Evolutionary conservation across 2,888 invertebrate genomes (phyloP).

Genomic region (Acanthoscelides obtectus): DNA sequence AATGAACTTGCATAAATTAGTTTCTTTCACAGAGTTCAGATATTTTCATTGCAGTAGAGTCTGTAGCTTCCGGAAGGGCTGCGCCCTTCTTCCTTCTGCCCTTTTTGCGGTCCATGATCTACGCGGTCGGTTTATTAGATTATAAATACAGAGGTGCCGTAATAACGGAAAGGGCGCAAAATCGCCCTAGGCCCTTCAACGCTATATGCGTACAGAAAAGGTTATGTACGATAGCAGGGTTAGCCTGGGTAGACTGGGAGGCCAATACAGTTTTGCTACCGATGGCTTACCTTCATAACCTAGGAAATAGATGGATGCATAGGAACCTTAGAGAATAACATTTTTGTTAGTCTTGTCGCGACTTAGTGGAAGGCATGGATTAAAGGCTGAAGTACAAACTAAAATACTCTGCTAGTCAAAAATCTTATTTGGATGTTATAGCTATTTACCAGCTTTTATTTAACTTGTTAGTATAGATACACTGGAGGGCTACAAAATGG

Average conservation of each 20-base stretch:
- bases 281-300: neutral
- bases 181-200: neutral
- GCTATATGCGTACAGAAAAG: neutral
- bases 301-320: no score
- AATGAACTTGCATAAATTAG: no score
- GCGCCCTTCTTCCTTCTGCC: neutral
- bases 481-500: no score
- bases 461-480: no score
- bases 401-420: no score
- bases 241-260: neutral
- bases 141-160: neutral
- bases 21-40: no score
- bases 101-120: neutral
- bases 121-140: neutral
- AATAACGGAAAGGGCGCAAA: neutral
- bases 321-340: no score
- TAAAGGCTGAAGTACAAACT: no score
- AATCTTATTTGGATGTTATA: no score
- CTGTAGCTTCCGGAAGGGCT: neutral
- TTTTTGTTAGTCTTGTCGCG: no score
- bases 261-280: neutral
- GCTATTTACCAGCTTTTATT: no score
- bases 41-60: neutral
- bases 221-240: neutral
- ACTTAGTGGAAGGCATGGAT: no score